phyloP scores from a whole-genome alignment of 2,797 vertebrate genomes.

The Stomatorhinus walkeri region DNA sequence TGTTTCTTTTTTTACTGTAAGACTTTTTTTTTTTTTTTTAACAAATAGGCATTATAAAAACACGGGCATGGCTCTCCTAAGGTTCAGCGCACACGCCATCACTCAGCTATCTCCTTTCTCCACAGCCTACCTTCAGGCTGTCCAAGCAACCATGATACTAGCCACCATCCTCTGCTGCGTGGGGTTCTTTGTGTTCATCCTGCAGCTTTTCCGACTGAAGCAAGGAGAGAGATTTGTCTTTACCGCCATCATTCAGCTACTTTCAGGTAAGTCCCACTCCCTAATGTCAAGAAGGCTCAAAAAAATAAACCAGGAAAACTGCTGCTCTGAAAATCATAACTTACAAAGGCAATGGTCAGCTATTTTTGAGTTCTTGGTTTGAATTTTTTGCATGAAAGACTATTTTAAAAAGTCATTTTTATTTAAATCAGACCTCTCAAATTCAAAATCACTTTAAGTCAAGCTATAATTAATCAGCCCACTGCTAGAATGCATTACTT shows the following conservation, averaged over 20 bases:
- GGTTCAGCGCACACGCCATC: not conserved
- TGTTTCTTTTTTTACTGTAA: not conserved
- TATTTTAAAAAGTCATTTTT: not conserved
- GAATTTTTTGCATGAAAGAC: not conserved
- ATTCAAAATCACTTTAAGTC: not conserved
- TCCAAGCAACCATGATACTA: slow-evolving; percentile 88
- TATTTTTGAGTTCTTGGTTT: not conserved
- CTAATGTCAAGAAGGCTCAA: not conserved
- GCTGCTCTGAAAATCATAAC: not conserved
- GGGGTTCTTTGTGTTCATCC: slow-evolving; percentile 83
- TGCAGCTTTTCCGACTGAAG: slow-evolving; percentile 90
- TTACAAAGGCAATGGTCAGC: not conserved
- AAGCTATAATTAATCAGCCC: not conserved
- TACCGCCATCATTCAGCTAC: slow-evolving; percentile 79
- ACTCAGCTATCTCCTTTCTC: not conserved
- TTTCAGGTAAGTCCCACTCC: slow-evolving; percentile 73
- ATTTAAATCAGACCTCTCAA: not conserved
- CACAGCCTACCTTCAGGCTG: slow-evolving; percentile 76
- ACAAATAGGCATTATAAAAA: not conserved
- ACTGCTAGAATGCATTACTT: not conserved
- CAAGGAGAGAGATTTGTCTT: slow-evolving; percentile 90
- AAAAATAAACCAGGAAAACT: not conserved
- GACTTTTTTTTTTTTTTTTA: not conserved
- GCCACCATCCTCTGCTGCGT: slow-evolving; percentile 81
- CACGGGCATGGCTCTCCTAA: not conserved